Conservation (phyloP, 64 coral and sea anemone species). For the Montipora cactus region DNA sequence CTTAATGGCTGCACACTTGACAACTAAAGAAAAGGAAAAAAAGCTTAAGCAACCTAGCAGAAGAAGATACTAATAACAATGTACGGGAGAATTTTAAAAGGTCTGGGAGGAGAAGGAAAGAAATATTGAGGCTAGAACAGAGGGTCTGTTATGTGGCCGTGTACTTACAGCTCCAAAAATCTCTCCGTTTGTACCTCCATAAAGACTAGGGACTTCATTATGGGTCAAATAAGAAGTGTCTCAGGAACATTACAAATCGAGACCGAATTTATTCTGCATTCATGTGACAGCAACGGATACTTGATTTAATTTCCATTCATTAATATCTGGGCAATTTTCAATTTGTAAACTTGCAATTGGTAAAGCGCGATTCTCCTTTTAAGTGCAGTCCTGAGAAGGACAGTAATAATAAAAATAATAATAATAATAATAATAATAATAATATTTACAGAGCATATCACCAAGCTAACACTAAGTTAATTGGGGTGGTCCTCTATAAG, state of each 20-base stretch:
- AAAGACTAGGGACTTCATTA: not conserved
- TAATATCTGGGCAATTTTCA: not conserved
- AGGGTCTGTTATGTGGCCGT: not conserved
- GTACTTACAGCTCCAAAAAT: not conserved
- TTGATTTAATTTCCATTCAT: not conserved
- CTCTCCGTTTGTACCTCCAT: not conserved
- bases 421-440: too few species aligned
- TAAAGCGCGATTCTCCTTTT: not conserved
- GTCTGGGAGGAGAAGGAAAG: not conserved
- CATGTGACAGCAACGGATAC: not conserved
- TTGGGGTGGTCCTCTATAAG: too few species aligned
- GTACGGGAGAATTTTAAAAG: not conserved
- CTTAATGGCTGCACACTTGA: conserved; percentile 26
- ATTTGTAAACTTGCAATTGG: not conserved
- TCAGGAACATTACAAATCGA: not conserved
- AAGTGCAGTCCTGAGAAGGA: not conserved
- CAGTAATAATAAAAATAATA: not conserved
- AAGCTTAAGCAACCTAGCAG: not conserved
- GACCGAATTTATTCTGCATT: not conserved
- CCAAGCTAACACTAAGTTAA: too few species aligned
- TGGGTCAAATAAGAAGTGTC: not conserved
- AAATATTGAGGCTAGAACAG: not conserved
- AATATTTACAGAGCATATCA: too few species aligned
- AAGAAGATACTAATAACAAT: not conserved
- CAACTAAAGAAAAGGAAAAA: conserved; percentile 6